Conservation (phyloP, 2,113 vertebrate species). For the Polyodon spathula region DNA sequence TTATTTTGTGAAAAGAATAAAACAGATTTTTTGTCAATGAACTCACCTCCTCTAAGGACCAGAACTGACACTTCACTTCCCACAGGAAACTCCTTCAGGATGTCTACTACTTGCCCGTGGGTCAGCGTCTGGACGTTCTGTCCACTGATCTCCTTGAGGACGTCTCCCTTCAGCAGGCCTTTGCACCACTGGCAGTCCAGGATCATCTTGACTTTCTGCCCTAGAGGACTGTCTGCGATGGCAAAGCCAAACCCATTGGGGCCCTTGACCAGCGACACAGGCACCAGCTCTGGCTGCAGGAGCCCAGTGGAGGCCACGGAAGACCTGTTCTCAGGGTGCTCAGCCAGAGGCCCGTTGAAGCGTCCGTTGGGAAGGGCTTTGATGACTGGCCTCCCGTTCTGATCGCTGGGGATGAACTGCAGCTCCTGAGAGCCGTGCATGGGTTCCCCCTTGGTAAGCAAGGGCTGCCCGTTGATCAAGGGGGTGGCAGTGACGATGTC, state of each 20-base stretch:
- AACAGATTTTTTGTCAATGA: neutral
- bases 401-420: conserved; percentile 54
- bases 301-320: conserved; percentile 62
- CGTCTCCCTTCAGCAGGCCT: conserved; percentile 86
- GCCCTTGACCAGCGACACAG: conserved; percentile 82
- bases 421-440: conserved; percentile 59
- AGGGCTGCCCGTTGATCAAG: conserved; percentile 55
- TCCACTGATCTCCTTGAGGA: conserved; percentile 92
- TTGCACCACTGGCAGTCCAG: conserved; percentile 95
- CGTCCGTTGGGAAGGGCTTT: conserved; percentile 62
- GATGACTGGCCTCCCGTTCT: conserved; percentile 51
- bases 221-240: conserved; percentile 86
- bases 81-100: conserved; percentile 88
- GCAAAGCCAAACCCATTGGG: conserved; percentile 94
- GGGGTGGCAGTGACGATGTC: conserved; percentile 65
- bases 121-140: conserved; percentile 88
- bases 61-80: conserved; percentile 86
- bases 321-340: conserved; percentile 49
- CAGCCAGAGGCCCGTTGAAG: conserved; percentile 52
- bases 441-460: conserved; percentile 52
- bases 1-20: too few relatives aligned
- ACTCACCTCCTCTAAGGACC: conserved; percentile 85
- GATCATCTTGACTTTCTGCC: conserved; percentile 98
- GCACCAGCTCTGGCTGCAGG: conserved; percentile 83
- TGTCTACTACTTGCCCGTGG: conserved; percentile 93